phyloP scores from a whole-genome alignment of 2,888 invertebrate species.

The Portevinia maculata region DNA sequence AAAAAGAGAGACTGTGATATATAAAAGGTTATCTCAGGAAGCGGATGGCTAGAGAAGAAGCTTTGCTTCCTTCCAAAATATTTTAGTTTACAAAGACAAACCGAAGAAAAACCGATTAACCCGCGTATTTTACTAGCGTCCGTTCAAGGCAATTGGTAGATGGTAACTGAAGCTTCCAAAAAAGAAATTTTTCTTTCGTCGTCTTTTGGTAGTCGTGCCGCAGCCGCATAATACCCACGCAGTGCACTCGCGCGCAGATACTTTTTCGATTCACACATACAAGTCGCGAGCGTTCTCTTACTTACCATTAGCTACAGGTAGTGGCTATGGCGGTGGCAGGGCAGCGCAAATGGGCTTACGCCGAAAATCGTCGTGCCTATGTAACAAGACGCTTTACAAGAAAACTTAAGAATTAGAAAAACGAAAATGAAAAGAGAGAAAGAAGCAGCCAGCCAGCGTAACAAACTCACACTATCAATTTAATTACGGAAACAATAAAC shows the following conservation, averaged over 20 bases:
- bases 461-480: slow-evolving; percentile 47
- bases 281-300: slow-evolving; percentile 45
- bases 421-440: slow-evolving; percentile 23
- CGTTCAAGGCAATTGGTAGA: slow-evolving; percentile 81
- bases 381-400: slow-evolving; percentile 73
- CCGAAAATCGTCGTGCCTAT: slow-evolving; percentile 60
- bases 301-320: slow-evolving; percentile 56
- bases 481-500: slow-evolving; percentile 67
- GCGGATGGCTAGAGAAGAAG: slow-evolving; percentile 76
- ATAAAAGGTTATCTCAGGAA: slow-evolving; percentile 60
- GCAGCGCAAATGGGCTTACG: slow-evolving; percentile 60
- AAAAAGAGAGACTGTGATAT: slow-evolving; percentile 27
- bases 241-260: slow-evolving; percentile 73
- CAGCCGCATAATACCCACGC: slow-evolving; percentile 70
- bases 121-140: slow-evolving; percentile 76
- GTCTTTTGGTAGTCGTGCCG: slow-evolving; percentile 40
- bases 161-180: slow-evolving; percentile 79
- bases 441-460: slow-evolving; percentile 14
- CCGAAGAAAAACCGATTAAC: slow-evolving; percentile 27
- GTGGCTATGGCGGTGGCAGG: slow-evolving; percentile 8
- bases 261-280: slow-evolving; percentile 40
- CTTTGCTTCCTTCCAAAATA: slow-evolving; percentile 65
- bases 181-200: slow-evolving; percentile 69
- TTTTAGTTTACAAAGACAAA: slow-evolving; percentile 13
- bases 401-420: slow-evolving; percentile 58